phyloP scores from a whole-genome alignment of 2,888 invertebrate species.

The Druceiella hillmani region DNA sequence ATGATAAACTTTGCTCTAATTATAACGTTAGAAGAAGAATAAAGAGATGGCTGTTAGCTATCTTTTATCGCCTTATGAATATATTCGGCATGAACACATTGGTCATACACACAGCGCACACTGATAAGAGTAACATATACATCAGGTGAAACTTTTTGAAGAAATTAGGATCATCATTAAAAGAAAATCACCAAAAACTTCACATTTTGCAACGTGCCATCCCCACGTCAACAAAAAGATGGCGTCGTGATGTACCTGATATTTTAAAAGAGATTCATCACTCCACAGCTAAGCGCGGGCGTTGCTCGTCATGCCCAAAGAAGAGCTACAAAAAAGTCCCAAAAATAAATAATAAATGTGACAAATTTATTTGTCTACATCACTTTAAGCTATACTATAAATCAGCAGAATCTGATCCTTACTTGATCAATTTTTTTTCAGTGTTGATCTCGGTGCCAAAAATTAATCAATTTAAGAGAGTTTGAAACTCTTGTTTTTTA shows the following conservation, averaged over 20 bases:
- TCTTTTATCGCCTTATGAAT: slow-evolving; percentile 23
- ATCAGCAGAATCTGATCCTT: too few relatives aligned
- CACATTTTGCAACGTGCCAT: slow-evolving; percentile 12
- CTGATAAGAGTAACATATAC: slow-evolving; percentile 11
- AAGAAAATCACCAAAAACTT: slow-evolving; percentile 17
- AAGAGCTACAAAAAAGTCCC: slow-evolving; percentile 12
- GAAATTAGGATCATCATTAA: slow-evolving; percentile 15
- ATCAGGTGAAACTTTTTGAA: slow-evolving; percentile 16
- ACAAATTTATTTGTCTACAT: slow-evolving; percentile 13
- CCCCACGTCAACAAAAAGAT: slow-evolving; percentile 14
- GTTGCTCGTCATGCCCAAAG: slow-evolving; percentile 13
- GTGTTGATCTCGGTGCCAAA: too few relatives aligned
- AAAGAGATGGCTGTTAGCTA: too few relatives aligned
- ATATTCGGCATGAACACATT: slow-evolving; percentile 18
- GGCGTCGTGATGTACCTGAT: slow-evolving; percentile 16
- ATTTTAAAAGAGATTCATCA: slow-evolving; percentile 14
- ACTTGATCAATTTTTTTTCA: too few relatives aligned
- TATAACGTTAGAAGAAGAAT: slow-evolving; percentile 23
- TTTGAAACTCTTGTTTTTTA: too few relatives aligned
- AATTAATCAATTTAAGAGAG: too few relatives aligned
- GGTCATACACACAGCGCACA: slow-evolving; percentile 15
- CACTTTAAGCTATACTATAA: too few relatives aligned
- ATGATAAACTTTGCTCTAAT: slow-evolving; percentile 22
- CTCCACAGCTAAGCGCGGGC: slow-evolving; percentile 7
- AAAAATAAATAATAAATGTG: too few relatives aligned